Base-by-base conservation (phyloP, 2,113 vertebrate species). In the Myrmophylax atrothorax region DNA sequence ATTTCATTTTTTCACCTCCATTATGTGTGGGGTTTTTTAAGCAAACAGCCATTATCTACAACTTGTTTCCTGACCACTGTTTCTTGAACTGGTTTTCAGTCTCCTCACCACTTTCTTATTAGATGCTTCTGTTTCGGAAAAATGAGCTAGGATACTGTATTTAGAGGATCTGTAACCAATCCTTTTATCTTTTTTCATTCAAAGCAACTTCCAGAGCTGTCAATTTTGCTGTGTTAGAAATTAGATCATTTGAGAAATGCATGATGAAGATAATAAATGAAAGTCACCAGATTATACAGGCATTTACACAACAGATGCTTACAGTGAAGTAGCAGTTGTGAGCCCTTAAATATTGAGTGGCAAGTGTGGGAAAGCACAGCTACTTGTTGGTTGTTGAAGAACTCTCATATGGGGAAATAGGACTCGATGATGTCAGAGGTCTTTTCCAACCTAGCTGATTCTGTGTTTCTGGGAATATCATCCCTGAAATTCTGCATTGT, bases 331-430 rank as follows among this genome's bases (percentile, higher is more conserved):
- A 75, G 28, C 74, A 55, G 14, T 33, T 69, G n/a, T 67, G 44
- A 85, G 13, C 2, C 42, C 25, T 84, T 69, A 66, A 93, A 33
- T 37, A 85, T 16, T 59, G 25, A 23, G 6, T 72, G 18, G 14
- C 23, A 63, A 58, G 14, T 26, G 12, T 59, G 28, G 75, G 40
- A 47, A 85, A 90, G 35, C n/a, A 8, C 18, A 68, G 33, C 15
- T 50, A 37, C 4, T 7, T 84, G 24, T 47, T 58, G 23, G 6
- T 31, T 77, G 14, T 76, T 72, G 42, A 33, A 62, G 55, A 73
- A 44, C 17, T 68, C 80, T 53, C 0, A 0, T 24, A 12, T 1
- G 6, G 19, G 31, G 50, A 22, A 50, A 50, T 15, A 50, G 20
- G 49, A 50, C 49, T 50, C 24, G 14, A 26, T 50, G 24, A 26